These are phyloP conservation scores for Drosophila meridionalis DNA, from an alignment of 2,888 invertebrate genomes.

Conservation along the genomic window DNA sequence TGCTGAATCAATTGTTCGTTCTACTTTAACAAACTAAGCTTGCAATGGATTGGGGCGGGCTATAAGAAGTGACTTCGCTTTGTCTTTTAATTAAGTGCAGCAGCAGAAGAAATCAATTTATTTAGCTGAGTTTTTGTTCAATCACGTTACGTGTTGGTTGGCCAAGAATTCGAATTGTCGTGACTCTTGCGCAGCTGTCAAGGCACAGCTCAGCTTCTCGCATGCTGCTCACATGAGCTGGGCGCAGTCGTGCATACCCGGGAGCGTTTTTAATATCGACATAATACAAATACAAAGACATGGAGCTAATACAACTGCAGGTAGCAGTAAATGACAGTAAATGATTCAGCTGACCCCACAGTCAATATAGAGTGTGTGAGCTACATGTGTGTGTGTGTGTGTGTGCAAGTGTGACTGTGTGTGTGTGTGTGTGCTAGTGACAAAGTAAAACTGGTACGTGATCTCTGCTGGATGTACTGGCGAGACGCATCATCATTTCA, in stretches of 20 bases:
- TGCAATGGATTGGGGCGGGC: background rate
- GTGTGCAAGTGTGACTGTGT: slow-evolving; percentile 8
- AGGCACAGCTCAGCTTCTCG: slow-evolving; percentile 10
- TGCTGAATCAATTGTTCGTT: too few species aligned
- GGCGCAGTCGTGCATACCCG: slow-evolving; percentile 68
- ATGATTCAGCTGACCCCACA: slow-evolving; percentile 73
- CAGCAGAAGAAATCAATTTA: slow-evolving; percentile 63
- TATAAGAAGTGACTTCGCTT: slow-evolving; percentile 13
- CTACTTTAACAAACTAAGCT: background rate
- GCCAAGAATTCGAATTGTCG: slow-evolving; percentile 24
- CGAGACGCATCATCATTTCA: slow-evolving; percentile 68
- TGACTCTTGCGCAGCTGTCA: slow-evolving; percentile 5
- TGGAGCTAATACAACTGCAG: slow-evolving; percentile 45
- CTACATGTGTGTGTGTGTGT: background rate
- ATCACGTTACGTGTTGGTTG: slow-evolving; percentile 42
- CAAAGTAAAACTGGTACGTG: slow-evolving; percentile 77
- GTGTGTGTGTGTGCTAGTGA: slow-evolving; percentile 46
- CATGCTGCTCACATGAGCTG: slow-evolving; percentile 43
- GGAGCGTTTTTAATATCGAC: slow-evolving; percentile 52
- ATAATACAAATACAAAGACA: slow-evolving; percentile 48
- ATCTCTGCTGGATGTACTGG: slow-evolving; percentile 42
- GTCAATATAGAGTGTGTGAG: slow-evolving; percentile 19
- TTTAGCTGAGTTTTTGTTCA: slow-evolving; percentile 50
- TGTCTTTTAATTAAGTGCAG: slow-evolving; percentile 61
- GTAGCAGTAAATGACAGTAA: slow-evolving; percentile 75